A percentile compares a stretch with the other conserved stretches of the same genome.
Conservation (phyloP, 2,888 invertebrate genomes). For the Acleris cristana region DNA sequence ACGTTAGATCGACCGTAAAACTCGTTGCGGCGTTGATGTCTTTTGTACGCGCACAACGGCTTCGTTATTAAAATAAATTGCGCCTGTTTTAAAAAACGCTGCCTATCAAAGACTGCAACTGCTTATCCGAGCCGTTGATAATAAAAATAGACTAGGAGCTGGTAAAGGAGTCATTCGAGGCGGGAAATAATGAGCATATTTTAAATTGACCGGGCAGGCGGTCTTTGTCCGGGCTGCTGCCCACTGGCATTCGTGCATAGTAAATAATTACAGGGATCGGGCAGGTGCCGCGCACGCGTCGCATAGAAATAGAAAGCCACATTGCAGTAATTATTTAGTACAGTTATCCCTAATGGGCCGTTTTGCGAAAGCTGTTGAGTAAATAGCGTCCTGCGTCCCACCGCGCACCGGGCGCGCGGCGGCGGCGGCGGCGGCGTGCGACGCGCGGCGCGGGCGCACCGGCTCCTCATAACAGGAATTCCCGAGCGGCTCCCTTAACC, state of each 20-base stretch:
- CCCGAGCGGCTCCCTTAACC: slow-evolving; percentile 53
- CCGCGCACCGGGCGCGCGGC: slow-evolving; percentile 49
- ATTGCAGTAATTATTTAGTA: slow-evolving; percentile 84
- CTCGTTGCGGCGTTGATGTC: slow-evolving; percentile 44
- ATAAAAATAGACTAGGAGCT: slow-evolving; percentile 31
- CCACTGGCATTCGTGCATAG: slow-evolving; percentile 79
- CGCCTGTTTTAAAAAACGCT: slow-evolving; percentile 14
- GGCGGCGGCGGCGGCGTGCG: no score
- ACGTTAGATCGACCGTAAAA: slow-evolving; percentile 14
- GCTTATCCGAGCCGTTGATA: slow-evolving; percentile 25
- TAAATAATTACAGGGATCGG: slow-evolving; percentile 83
- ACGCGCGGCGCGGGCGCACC: slow-evolving; percentile 49
- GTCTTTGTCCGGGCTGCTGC: neutral
- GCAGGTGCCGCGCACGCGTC: slow-evolving; percentile 76
- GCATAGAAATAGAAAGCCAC: slow-evolving; percentile 83
- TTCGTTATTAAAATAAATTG: slow-evolving; percentile 25
- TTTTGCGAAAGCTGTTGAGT: slow-evolving; percentile 83
- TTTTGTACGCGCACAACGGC: slow-evolving; percentile 39
- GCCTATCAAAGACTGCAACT: slow-evolving; percentile 21
- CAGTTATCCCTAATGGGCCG: slow-evolving; percentile 82
- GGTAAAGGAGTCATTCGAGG: slow-evolving; percentile 53
- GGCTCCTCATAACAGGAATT: slow-evolving; percentile 65
- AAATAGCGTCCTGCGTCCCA: slow-evolving; percentile 75
- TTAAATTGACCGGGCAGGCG: slow-evolving; percentile 66
- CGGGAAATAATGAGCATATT: slow-evolving; percentile 70